Evolutionary conservation across 2,888 invertebrate species (phyloP), one percentile per base, ranked within the genome.

Genomic region (Anagyrus pseudococci): DNA sequence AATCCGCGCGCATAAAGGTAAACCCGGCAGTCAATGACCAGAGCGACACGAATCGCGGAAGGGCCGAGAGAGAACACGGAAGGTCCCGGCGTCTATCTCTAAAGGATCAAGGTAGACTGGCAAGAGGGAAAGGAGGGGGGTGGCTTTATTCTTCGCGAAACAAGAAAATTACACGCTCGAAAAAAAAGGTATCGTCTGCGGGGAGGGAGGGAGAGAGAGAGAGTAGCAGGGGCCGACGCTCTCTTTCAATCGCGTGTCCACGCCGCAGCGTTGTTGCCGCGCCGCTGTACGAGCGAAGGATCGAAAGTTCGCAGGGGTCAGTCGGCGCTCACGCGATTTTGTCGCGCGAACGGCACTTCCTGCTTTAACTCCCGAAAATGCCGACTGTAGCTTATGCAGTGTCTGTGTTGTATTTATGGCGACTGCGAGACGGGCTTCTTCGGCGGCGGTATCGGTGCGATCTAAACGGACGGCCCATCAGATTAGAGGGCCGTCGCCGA

Each of bases 391-490:
- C 23, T 6, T 1, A n/a, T 46, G 13, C 2, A n/a, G n/a, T n/a
- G n/a, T n/a, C n/a, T n/a, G n/a, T n/a, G n/a, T n/a, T n/a, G n/a
- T n/a, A n/a, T n/a, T n/a, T n/a, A n/a, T n/a, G n/a, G n/a, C n/a
- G n/a, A n/a, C n/a, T 29, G 33, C 10, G 8, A 15, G 15, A 37
- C 8, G 33, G 8, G 15, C 33, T n/a, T n/a, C n/a, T n/a, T n/a
- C n/a, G 43, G 10, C 10, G 33, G 29, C 13, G 20, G 2, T 17
- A 54, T 58, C 62, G 13, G n/a, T 10, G 0, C 29, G 46, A 66
- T 66, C 63, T 63, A 60, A 63, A 66, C 59, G 62, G 63, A 66
- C 66, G 57, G 62, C 46, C 43, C 63, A 63, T 66, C 66, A 66
- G 66, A 66, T 66, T 57, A 58, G 61, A n/a, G 26, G 37, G 44